phyloP scores from a whole-genome alignment of 2,888 invertebrate species.

The Cheilosia soror region DNA sequence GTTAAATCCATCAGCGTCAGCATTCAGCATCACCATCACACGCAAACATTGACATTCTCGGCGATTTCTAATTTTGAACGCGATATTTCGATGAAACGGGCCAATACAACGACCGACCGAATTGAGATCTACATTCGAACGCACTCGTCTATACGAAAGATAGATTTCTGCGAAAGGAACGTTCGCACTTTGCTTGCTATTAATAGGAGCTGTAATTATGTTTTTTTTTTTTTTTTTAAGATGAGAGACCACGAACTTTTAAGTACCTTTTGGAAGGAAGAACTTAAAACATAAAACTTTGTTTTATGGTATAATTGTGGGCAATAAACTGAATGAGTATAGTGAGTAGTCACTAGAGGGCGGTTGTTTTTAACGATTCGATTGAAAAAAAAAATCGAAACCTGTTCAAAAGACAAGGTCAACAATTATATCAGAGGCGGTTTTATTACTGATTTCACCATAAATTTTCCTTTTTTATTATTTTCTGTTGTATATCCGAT shows the following conservation, averaged over 20 bases:
- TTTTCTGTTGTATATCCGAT: no score
- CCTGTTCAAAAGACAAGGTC: background rate
- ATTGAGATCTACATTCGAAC: conserved; percentile 15
- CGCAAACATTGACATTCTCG: conserved; percentile 51
- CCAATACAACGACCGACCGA: conserved; percentile 20
- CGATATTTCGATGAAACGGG: conserved; percentile 14
- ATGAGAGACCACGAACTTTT: conserved; percentile 40
- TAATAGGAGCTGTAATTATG: conserved; percentile 18
- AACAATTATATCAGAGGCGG: background rate
- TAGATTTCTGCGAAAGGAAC: conserved; percentile 15
- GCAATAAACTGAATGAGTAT: no score
- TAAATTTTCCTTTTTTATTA: no score
- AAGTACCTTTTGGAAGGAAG: conserved; percentile 18
- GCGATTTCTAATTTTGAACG: conserved; percentile 53
- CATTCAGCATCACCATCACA: background rate
- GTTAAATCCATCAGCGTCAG: background rate
- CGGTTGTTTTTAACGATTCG: background rate
- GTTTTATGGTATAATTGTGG: background rate
- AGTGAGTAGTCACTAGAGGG: background rate
- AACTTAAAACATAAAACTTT: no score
- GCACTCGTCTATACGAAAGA: conserved; percentile 26
- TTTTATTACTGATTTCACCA: background rate
- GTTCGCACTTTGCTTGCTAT: conserved; percentile 29
- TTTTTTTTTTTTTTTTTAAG: conserved; percentile 3
- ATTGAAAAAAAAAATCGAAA: no score